Base-by-base conservation (phyloP, 2,888 invertebrate genomes). In the Villa cingulata region DNA sequence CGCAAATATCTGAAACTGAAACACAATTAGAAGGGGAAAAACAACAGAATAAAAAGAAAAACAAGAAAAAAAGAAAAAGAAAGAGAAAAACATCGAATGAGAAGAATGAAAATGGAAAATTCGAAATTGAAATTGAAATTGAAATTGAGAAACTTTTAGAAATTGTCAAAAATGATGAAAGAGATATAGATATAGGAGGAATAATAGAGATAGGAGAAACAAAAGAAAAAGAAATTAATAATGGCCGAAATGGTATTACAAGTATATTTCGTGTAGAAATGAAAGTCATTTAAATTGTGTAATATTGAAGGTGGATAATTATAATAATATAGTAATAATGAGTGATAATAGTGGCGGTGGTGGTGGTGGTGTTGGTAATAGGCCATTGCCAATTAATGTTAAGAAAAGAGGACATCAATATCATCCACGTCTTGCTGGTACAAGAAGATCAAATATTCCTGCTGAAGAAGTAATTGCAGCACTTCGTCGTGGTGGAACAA, bases 391-490 rank as follows among this genome's bases (percentile, higher is more conserved):
- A 59, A 65, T 7, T 23, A 23, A 7, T 23, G 52, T 65, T 17
- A 68, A 63, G 68, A 80, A 81, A 66, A 76, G 81, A 68, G 82
- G 82, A 56, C 82, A 81, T 68, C 82, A 82, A 70, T 81, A 82
- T 71, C 83, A 83, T 72, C 82, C 81, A 64, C 78, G 81, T 54
- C 76, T 80, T 63, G 68, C 77, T 62, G 77, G 77, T 57, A 71
- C 73, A 57, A 73, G 78, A 52, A 67, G 68, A 49, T 74, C 76
- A 62, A 65, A 65, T 57, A 73, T 74, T 60, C 72, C 74, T 60
- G 66, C 69, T 14, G 65, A 64, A 46, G 68, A 70, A 53, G 66
- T 70, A 18, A 56, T 70, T 34, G 66, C 65, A n/a, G 66, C 68
- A 4, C 59, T 68, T 17, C 65, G 68, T 50, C 62, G 66, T 23